Percentiles rank a stretch among this genome's conserved stretches.
Evolutionary conservation across 2,797 vertebrate genomes (phyloP).

Genomic region (Rhinella marina): DNA sequence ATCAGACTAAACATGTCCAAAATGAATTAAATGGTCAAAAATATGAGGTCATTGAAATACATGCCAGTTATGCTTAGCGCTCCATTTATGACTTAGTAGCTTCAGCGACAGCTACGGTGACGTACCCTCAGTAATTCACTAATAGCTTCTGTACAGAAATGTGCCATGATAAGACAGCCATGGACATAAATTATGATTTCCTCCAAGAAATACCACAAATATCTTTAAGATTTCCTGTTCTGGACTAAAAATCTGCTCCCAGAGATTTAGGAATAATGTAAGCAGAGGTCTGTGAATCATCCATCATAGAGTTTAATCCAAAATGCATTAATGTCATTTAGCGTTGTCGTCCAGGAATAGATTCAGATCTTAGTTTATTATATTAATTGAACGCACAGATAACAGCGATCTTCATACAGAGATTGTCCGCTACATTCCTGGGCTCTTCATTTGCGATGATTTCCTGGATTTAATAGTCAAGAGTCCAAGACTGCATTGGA

Average conservation of each 20-base stretch:
- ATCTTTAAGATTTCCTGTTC: conserved; percentile 45
- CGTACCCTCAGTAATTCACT: background rate
- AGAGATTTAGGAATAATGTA: background rate
- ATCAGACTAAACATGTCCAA: background rate
- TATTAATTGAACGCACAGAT: background rate
- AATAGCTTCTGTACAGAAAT: background rate
- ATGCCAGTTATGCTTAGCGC: background rate
- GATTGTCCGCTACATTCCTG: background rate
- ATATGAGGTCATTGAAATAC: background rate
- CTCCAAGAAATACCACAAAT: conserved; percentile 14
- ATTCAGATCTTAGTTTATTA: background rate
- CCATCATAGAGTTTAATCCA: conserved; percentile 39
- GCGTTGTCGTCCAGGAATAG: background rate
- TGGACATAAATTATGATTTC: conserved; percentile 29
- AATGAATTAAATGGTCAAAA: background rate
- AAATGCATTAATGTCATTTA: conserved; percentile 47
- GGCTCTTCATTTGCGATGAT: background rate
- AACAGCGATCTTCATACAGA: background rate
- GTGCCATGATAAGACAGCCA: background rate
- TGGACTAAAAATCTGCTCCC: background rate
- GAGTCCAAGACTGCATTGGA: background rate
- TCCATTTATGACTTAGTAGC: background rate
- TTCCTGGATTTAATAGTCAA: background rate
- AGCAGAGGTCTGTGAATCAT: conserved; percentile 29
- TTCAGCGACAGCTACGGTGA: background rate